These are phyloP conservation scores for Nilaparvata lugens DNA, from an alignment of 1,140 invertebrate genomes.

Conservation along the genomic window DNA sequence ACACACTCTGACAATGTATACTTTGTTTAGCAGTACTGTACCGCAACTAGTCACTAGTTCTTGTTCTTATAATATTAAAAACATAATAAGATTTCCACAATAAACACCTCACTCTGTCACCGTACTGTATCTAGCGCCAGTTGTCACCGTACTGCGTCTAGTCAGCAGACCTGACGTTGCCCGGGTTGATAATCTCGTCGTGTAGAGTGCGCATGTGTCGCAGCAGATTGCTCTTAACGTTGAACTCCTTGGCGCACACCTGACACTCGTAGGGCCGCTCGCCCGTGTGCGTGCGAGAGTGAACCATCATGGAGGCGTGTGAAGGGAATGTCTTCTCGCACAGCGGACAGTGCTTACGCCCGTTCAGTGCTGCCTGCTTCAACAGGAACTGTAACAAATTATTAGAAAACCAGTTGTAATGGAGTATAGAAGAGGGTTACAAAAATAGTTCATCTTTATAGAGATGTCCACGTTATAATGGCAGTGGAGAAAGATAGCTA, in stretches of 20 bases:
- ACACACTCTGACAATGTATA: too few species aligned
- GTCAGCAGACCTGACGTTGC: not conserved
- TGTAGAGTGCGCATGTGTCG: constrained; percentile 54
- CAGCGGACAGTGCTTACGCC: constrained; percentile 55
- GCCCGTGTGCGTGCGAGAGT: constrained; percentile 29
- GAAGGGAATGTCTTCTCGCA: constrained; percentile 68
- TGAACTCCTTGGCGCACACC: constrained; percentile 65
- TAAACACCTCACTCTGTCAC: too few species aligned
- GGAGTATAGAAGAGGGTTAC: too few species aligned
- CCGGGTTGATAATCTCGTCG: constrained; percentile 21
- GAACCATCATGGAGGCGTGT: constrained; percentile 63
- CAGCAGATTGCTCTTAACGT: constrained; percentile 64
- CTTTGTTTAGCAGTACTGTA: too few species aligned
- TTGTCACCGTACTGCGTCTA: too few species aligned
- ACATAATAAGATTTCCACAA: too few species aligned
- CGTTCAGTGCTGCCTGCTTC: constrained; percentile 22
- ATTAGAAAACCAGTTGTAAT: not conserved
- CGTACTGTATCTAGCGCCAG: too few species aligned
- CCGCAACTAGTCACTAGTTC: too few species aligned
- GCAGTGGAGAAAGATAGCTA: too few species aligned
- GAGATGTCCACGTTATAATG: not conserved
- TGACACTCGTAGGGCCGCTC: constrained; percentile 62
- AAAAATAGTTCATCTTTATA: too few species aligned
- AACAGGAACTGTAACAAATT: not conserved
- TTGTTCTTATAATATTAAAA: too few species aligned